A percentile compares a stretch with the other conserved stretches of the same genome.
Conservation (phyloP, 2,113 vertebrate genomes). For the Cryptotis parvus region DNA sequence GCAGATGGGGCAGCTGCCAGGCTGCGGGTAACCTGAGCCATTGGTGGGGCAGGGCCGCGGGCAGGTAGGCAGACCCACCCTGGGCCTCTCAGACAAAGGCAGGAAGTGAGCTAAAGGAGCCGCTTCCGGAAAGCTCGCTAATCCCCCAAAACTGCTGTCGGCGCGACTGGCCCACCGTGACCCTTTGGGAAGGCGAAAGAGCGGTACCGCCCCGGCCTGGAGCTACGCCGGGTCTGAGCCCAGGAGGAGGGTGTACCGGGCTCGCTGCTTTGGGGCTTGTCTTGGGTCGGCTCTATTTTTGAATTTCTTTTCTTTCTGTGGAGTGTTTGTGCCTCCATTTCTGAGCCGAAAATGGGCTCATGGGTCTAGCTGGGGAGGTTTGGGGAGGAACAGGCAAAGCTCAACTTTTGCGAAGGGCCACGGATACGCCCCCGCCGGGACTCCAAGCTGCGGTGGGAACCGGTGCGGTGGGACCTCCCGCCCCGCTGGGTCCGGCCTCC, state of each 20-base stretch:
- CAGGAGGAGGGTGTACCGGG: background rate
- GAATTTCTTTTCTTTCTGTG: too few species aligned
- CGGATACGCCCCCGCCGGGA: too few species aligned
- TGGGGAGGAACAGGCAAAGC: too few species aligned
- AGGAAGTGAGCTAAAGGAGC: background rate
- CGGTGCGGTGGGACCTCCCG: too few species aligned
- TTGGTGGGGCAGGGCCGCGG: background rate
- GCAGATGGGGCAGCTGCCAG: constrained; percentile 62
- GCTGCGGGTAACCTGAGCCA: constrained; percentile 67
- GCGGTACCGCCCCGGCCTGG: background rate
- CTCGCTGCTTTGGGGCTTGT: too few species aligned
- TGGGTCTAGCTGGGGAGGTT: too few species aligned
- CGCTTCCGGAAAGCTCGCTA: constrained; percentile 1
- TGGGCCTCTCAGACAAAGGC: background rate
- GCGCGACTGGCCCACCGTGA: background rate
- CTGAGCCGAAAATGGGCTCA: too few species aligned
- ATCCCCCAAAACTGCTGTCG: background rate
- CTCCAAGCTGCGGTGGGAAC: too few species aligned
- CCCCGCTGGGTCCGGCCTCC: background rate
- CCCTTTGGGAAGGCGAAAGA: background rate
- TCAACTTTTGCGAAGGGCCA: too few species aligned
- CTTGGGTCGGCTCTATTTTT: too few species aligned
- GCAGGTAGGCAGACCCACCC: background rate
- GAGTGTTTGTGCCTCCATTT: too few species aligned
- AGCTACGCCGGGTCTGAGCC: background rate